Evolutionary conservation across 2,888 invertebrate species (phyloP).

Genomic region (Carpatolechia fugitivella): DNA sequence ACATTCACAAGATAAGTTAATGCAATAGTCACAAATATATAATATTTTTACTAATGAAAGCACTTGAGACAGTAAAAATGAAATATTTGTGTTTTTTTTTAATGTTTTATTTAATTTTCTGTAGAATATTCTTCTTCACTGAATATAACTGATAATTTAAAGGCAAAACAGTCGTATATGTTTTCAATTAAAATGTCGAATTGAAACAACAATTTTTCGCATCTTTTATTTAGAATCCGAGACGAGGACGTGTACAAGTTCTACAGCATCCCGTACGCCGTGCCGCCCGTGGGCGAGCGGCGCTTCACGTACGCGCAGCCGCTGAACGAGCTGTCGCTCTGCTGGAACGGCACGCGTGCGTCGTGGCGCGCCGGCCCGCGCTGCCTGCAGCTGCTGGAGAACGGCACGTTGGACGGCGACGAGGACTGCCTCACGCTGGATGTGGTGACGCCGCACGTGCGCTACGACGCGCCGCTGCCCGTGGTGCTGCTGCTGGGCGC

Average conservation of each 20-base stretch:
- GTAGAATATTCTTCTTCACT: no score
- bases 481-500: conserved; percentile 91
- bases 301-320: conserved; percentile 86
- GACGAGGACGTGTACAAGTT: conserved; percentile 90
- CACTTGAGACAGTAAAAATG: no score
- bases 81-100: no score
- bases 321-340: conserved; percentile 83
- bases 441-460: conserved; percentile 88
- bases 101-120: no score
- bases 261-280: conserved; percentile 89
- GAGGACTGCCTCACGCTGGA: conserved; percentile 93
- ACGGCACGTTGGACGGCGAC: conserved; percentile 82
- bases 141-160: no score
- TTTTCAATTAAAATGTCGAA: no score
- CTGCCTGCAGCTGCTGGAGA: conserved; percentile 85
- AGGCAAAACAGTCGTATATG: no score
- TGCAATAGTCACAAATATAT: no score
- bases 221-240: conserved; percentile 70
- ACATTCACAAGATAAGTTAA: no score
- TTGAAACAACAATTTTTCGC: no score
- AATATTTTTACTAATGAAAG: no score
- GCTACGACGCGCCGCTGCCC: conserved; percentile 88
- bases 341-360: conserved; percentile 87
- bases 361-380: conserved; percentile 83
- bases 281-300: conserved; percentile 83